Evolutionary conservation across 2,888 invertebrate species (phyloP), one percentile per base, ranked within the genome.

Genomic region (Papilio demoleus): DNA sequence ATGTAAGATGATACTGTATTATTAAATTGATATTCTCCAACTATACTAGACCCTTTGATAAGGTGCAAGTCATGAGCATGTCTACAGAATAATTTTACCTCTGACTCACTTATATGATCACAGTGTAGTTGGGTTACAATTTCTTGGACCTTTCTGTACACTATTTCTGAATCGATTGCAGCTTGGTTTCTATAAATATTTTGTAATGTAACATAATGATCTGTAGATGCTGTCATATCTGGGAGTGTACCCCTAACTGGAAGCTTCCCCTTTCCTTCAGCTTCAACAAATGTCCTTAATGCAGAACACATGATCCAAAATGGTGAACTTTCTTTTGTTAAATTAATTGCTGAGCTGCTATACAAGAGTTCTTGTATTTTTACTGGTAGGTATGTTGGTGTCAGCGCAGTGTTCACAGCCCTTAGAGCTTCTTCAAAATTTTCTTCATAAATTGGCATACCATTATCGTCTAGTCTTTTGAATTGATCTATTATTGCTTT

Each of bases 211-310:
- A 99, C 95, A 85, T 97, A 99, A 77, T 97, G 95, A 70, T 96
- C 95, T 4, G 99, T 98, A 76, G 99, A 98, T 1, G 99, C 96
- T 4, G 98, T 98, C 99, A 99, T 99, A 82, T 99, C 99, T 2
- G 99, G 99, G 53, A 99, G 90, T 9, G 96, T 94, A 24, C 99
- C 99, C 77, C 96, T 94, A 5, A 99, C 86, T 6, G 99, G 99
- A 24, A 99, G 88, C 70, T 93, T 93, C 22, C 96, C 97, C 73
- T 94, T 92, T 5, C 97, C 97, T 87, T 98, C 98, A 70, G 95
- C 94, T 78, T 96, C 94, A 38, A 97, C 95, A 89, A 98, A 98
- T 77, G 97, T 96, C 85, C 96, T 95, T 1, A 99, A 88, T 14
- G 98, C 98, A 77, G 96, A 95, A 60, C 96, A 96, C 93, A 99